Conservation (phyloP, 2,888 invertebrate species). For the Ellobium chinense region DNA sequence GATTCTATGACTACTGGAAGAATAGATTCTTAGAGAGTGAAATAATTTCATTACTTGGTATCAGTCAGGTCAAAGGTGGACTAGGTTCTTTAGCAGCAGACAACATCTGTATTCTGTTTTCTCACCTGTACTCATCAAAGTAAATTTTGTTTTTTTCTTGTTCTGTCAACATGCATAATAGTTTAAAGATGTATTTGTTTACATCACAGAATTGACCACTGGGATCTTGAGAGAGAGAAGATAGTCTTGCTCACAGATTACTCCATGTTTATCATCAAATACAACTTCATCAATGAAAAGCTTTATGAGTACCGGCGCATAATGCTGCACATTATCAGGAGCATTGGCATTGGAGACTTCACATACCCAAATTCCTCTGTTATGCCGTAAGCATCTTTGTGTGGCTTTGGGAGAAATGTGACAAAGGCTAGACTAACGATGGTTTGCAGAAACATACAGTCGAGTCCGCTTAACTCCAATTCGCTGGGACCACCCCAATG, state of each 20-base stretch:
- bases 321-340: conserved; percentile 85
- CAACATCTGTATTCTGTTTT: not conserved
- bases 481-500: too few relatives aligned
- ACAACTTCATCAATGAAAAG: conserved; percentile 91
- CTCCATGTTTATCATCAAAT: conserved; percentile 87
- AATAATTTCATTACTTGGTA: too few relatives aligned
- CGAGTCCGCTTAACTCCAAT: too few relatives aligned
- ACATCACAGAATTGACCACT: conserved; percentile 89
- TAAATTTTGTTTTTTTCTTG: not conserved
- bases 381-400: conserved; percentile 92
- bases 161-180: conserved; percentile 12
- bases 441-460: too few relatives aligned
- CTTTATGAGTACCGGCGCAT: conserved; percentile 86
- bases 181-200: too few relatives aligned
- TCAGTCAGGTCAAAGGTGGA: too few relatives aligned
- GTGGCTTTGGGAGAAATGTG: too few relatives aligned
- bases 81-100: not conserved
- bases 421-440: too few relatives aligned
- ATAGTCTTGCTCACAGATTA: conserved; percentile 87
- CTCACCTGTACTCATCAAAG: not conserved
- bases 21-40: too few relatives aligned
- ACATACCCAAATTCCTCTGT: conserved; percentile 90
- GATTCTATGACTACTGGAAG: too few relatives aligned
- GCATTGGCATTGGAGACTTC: conserved; percentile 87
- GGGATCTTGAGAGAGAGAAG: conserved; percentile 92